phyloP scores from a whole-genome alignment of 2,888 invertebrate genomes.

The Eristalis pertinax region DNA sequence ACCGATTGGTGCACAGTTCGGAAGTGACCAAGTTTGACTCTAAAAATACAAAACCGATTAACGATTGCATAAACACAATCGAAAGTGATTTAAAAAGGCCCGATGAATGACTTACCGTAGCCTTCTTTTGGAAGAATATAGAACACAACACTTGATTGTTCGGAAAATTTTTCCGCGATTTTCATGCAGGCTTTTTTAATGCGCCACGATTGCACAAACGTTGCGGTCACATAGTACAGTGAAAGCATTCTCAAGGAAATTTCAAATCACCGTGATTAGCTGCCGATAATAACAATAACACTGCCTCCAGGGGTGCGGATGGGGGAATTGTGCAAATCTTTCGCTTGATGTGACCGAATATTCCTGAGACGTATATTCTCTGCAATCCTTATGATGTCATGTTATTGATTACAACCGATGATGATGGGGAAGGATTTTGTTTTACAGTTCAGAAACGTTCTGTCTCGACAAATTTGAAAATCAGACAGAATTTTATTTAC shows the following conservation, averaged over 20 bases:
- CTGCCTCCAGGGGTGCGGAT: not conserved
- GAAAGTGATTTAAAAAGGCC: not conserved
- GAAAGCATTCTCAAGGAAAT: conserved; percentile 84
- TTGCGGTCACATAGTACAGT: conserved; percentile 91
- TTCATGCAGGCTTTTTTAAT: conserved; percentile 87
- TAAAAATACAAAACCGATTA: conserved; percentile 59
- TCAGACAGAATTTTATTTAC: conserved; percentile 35
- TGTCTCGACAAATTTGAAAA: conserved; percentile 38
- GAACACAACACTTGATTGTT: conserved; percentile 84
- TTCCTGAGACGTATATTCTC: conserved; percentile 24
- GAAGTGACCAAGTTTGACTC: conserved; percentile 79
- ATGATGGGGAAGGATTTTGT: conserved; percentile 26
- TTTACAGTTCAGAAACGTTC: conserved; percentile 22
- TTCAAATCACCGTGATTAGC: not conserved
- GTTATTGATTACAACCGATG: conserved; percentile 52
- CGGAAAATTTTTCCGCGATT: conserved; percentile 84
- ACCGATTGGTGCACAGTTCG: conserved; percentile 79
- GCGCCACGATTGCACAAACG: conserved; percentile 91
- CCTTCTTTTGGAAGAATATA: conserved; percentile 83
- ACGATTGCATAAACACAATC: conserved; percentile 10
- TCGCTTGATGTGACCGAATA: not conserved
- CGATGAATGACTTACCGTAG: conserved; percentile 76
- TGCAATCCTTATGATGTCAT: conserved; percentile 67
- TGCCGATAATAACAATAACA: conserved; percentile 13
- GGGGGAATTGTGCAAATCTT: not conserved